Conservation (phyloP, 2,888 invertebrate genomes). For the Seira musarum region DNA sequence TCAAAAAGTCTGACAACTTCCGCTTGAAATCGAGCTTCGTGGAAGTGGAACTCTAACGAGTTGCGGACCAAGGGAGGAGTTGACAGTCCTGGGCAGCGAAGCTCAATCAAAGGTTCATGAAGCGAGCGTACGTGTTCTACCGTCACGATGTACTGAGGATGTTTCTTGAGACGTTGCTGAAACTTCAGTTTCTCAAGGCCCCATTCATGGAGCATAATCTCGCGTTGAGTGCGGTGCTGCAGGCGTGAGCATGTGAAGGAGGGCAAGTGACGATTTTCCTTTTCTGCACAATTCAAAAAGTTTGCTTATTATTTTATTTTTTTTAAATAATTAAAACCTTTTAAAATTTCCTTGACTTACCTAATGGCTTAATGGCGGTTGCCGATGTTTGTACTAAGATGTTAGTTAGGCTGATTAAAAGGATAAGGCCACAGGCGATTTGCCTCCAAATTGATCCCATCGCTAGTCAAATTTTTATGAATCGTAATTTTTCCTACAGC, state of each 20-base stretch:
- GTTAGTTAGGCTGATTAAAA: neutral
- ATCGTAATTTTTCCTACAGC: too few relatives aligned
- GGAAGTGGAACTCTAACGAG: slow-evolving; percentile 64
- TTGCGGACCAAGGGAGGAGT: slow-evolving; percentile 33
- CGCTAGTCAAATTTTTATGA: neutral
- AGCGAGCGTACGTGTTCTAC: slow-evolving; percentile 61
- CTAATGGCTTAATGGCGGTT: neutral
- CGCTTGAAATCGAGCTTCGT: slow-evolving; percentile 65
- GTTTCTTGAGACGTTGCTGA: slow-evolving; percentile 65
- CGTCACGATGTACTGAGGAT: slow-evolving; percentile 67
- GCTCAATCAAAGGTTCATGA: slow-evolving; percentile 67
- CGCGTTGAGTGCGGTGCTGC: slow-evolving; percentile 66
- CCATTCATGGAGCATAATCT: slow-evolving; percentile 65
- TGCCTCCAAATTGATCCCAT: neutral
- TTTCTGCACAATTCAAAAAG: slow-evolving; percentile 28
- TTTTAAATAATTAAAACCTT: neutral
- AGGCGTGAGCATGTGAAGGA: slow-evolving; percentile 62
- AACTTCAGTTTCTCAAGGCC: slow-evolving; percentile 65
- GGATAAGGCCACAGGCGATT: neutral
- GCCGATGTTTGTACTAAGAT: neutral
- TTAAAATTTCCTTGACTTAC: slow-evolving; percentile 4
- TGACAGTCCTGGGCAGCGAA: slow-evolving; percentile 58
- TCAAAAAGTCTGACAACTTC: slow-evolving; percentile 68
- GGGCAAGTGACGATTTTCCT: slow-evolving; percentile 62
- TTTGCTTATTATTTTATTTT: neutral